These are phyloP conservation scores for Drosophila aff. DNA, from an alignment of 1,140 invertebrate genomes.

Conservation along the genomic window DNA sequence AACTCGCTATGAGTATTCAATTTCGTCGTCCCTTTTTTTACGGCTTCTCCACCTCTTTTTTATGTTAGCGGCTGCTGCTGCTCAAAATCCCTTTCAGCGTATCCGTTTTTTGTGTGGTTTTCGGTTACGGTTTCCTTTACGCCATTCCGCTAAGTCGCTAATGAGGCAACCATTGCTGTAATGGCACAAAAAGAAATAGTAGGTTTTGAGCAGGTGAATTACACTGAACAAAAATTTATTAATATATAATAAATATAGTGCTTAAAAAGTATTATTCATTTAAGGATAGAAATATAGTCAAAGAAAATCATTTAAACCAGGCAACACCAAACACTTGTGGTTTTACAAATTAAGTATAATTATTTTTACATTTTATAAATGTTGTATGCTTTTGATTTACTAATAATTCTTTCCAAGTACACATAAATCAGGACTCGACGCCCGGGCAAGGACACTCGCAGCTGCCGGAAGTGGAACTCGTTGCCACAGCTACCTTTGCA, in stretches of 20 bases:
- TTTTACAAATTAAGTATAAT: background rate
- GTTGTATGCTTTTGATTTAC: background rate
- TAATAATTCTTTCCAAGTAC: background rate
- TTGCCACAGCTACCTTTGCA: conserved; percentile 30
- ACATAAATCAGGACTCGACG: conserved; percentile 16
- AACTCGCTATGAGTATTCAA: conserved; percentile 43
- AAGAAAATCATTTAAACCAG: background rate
- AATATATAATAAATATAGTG: background rate
- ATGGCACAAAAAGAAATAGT: conserved; percentile 35
- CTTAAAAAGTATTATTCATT: background rate
- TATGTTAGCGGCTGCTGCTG: background rate
- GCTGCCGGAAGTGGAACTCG: conserved; percentile 70
- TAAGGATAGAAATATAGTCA: background rate
- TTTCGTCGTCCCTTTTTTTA: conserved; percentile 40
- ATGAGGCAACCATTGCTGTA: conserved; percentile 72
- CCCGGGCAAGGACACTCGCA: conserved; percentile 53
- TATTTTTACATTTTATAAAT: background rate
- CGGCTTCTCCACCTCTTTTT: conserved; percentile 7
- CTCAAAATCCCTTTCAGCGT: conserved; percentile 42
- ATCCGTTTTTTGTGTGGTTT: conserved; percentile 51
- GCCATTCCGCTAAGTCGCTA: conserved; percentile 67
- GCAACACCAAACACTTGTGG: background rate
- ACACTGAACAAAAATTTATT: background rate
- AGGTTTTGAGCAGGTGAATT: conserved; percentile 4
- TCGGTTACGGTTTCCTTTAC: conserved; percentile 45